Evolutionary conservation across 2,888 invertebrate species (phyloP).

Genomic region (Drosophila nr. fundita): DNA sequence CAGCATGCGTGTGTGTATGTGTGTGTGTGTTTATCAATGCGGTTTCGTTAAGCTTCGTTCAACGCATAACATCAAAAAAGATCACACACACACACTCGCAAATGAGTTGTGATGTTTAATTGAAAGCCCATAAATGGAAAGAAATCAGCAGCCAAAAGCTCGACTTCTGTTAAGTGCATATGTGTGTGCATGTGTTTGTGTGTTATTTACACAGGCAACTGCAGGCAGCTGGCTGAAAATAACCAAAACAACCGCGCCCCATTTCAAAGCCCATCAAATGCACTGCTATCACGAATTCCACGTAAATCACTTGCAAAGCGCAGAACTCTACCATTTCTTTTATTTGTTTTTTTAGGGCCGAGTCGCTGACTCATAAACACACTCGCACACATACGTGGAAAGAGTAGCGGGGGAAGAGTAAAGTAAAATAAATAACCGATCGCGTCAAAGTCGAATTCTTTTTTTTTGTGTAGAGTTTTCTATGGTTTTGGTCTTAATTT

Average conservation of each 20-base stretch:
- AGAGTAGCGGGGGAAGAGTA: not conserved
- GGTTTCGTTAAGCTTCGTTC: constrained; percentile 46
- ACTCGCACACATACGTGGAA: constrained; percentile 14
- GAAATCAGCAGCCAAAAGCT: constrained; percentile 46
- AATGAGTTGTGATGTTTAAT: constrained; percentile 41
- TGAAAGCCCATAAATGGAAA: constrained; percentile 62
- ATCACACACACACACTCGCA: constrained; percentile 22
- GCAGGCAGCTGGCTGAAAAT: constrained; percentile 36
- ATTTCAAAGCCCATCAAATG: constrained; percentile 34
- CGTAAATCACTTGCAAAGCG: constrained; percentile 46
- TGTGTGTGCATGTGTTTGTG: constrained; percentile 10
- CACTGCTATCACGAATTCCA: constrained; percentile 50
- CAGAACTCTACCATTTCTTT: constrained; percentile 19
- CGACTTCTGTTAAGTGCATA: constrained; percentile 17
- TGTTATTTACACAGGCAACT: constrained; percentile 24
- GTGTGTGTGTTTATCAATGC: constrained; percentile 55
- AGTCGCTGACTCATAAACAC: constrained; percentile 70
- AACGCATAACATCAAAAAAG: constrained; percentile 45
- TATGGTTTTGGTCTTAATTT: not conserved
- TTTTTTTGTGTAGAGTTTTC: not conserved
- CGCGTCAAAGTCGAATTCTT: not conserved
- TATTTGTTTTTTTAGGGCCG: constrained; percentile 44
- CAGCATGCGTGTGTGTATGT: constrained; percentile 14
- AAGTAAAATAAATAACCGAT: constrained; percentile 3
- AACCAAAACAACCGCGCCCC: constrained; percentile 44